Conservation (phyloP, 2,797 vertebrate species). For the Pseudopleuronectes americanus region DNA sequence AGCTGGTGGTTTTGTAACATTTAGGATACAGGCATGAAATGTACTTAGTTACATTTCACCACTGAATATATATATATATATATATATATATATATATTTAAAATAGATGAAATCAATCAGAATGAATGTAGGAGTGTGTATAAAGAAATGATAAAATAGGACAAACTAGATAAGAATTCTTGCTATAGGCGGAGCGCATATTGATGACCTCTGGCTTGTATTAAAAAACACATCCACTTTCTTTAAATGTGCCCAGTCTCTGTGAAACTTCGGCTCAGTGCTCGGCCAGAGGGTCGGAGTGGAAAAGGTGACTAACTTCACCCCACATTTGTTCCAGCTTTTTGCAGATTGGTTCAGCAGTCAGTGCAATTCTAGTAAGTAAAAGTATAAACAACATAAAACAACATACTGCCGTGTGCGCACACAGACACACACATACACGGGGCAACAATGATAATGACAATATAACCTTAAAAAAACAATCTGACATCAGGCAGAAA, state of each 20-base stretch:
- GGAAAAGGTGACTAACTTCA: constrained; percentile 22
- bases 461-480: constrained; percentile 52
- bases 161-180: background rate
- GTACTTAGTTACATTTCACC: constrained; percentile 2
- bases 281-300: background rate
- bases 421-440: constrained; percentile 15
- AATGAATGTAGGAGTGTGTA: no score
- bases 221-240: constrained; percentile 43
- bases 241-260: constrained; percentile 21
- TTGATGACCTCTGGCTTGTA: background rate
- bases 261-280: constrained; percentile 29
- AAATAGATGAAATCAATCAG: background rate
- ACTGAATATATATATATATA: background rate
- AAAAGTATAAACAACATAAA: constrained; percentile 49
- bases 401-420: constrained; percentile 28
- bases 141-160: background rate
- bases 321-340: constrained; percentile 61
- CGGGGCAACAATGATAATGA: constrained; percentile 35
- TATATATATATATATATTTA: background rate
- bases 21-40: background rate
- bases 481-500: constrained; percentile 74
- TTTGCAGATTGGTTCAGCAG: constrained; percentile 50
- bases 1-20: background rate
- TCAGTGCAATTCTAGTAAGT: constrained; percentile 70
- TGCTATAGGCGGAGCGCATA: background rate